Base-by-base conservation (phyloP, 2,888 invertebrate genomes). In the Argyresthia goedartella region DNA sequence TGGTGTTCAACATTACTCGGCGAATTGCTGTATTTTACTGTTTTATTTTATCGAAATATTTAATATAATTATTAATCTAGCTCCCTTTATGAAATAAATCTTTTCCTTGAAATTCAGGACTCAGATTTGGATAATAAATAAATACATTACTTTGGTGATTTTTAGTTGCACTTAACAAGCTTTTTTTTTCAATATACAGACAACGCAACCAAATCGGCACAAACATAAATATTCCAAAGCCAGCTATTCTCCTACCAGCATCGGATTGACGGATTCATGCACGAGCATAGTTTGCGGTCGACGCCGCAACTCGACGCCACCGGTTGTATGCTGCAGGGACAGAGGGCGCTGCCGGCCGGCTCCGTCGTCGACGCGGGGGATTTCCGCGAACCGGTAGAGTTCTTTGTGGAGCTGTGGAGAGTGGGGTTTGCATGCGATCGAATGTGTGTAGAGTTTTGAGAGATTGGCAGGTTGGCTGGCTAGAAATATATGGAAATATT, bases 361-460 rank as follows among this genome's bases (percentile, higher is more conserved):
- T 50, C 13, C 58, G 59, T 39, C 57, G 57, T 7, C 44, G 48
- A 57, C 53, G 44, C 55, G 55, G 14, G 68, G 68, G 51, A 59
- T 66, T 57, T 68, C 68, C 50, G 68, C 72, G 59, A 71, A 71
- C 51, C 64, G 67, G 72, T 80, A 74, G 56, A 82, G 60, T 66
- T 82, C 81, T 60, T 70, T 74, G 77, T 85, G 81, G 56, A 84
- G 65, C 84, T 85, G 77, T 51, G 69, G 61, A 63, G 45, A n/a
- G n/a, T 16, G 45, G 11, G 25, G n/a, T 4, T 10, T 16, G 2
- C 25, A 25, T 25, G 25, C 25, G 25, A 25, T 25, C 25, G 25
- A 25, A 25, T 25, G n/a, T 41, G 36, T 36, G 10, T 36, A 36
- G 36, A 36, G 36, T n/a, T n/a, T n/a, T n/a, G 25, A 25, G 25